Percentiles rank a stretch among this genome's conserved stretches.
Conservation (phyloP, 2,113 vertebrate species). For the Neotoma lepida region DNA sequence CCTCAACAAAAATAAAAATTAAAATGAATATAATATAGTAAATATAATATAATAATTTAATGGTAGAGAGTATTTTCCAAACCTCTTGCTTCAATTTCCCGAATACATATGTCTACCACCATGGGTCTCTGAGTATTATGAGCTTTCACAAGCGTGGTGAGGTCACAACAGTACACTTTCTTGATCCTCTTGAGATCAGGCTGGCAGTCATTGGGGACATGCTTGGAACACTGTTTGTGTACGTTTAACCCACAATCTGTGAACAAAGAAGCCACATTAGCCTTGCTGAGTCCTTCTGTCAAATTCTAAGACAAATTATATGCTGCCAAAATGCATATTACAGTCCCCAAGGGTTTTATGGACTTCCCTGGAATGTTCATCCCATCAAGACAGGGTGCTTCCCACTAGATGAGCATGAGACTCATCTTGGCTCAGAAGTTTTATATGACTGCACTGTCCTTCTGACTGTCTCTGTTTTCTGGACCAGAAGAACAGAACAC, state of each 20-base stretch:
- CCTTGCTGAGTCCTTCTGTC: neutral
- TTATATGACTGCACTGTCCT: neutral
- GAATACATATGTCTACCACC: slow-evolving; percentile 98
- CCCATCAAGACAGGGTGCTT: neutral
- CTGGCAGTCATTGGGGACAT: slow-evolving; percentile 97
- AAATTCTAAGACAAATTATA: neutral
- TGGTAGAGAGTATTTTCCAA: slow-evolving; percentile 49
- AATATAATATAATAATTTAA: neutral
- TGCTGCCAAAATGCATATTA: slow-evolving; percentile 52
- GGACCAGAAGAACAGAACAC: neutral
- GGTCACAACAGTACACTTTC: slow-evolving; percentile 97
- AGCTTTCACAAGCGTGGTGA: slow-evolving; percentile 97
- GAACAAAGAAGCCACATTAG: slow-evolving; percentile 73
- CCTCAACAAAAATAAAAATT: neutral
- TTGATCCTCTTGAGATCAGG: slow-evolving; percentile 98
- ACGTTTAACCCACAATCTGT: slow-evolving; percentile 97
- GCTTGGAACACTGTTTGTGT: slow-evolving; percentile 98
- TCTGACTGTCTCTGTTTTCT: neutral
- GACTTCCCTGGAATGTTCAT: neutral
- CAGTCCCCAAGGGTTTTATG: neutral
- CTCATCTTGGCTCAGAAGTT: neutral
- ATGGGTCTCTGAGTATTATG: slow-evolving; percentile 95
- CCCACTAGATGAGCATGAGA: neutral
- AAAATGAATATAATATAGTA: neutral
- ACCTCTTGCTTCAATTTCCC: slow-evolving; percentile 98